These are phyloP conservation scores for Tragelaphus imberbis DNA, from an alignment of 2,113 vertebrate species.

Conservation along the genomic window DNA sequence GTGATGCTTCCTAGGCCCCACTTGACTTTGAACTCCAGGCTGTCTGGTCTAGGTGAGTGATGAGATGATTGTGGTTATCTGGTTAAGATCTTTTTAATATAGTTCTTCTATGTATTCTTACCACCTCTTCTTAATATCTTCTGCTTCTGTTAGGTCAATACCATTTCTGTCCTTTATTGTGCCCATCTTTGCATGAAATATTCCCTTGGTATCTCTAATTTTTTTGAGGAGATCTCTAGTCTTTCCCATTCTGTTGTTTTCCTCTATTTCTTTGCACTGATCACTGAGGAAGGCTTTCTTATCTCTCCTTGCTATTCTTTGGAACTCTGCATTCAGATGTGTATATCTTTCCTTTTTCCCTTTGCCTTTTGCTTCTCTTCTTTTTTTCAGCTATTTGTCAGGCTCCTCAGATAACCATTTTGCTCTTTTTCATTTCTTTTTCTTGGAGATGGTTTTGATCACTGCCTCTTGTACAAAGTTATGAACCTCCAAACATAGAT, in stretches of 20 bases:
- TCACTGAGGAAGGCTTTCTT: not conserved
- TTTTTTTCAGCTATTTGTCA: not conserved
- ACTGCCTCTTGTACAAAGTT: not conserved
- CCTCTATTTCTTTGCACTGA: not conserved
- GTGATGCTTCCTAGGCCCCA: not conserved
- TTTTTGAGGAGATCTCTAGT: not conserved
- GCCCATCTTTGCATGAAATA: not conserved
- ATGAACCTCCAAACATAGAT: not conserved
- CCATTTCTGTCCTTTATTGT: not conserved
- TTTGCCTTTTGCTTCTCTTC: not conserved
- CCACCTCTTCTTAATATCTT: not conserved
- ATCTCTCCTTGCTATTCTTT: no score
- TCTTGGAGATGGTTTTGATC: not conserved
- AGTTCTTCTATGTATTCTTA: not conserved
- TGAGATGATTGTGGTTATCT: not conserved
- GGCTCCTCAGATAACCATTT: not conserved
- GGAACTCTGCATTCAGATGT: no score
- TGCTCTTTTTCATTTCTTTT: not conserved
- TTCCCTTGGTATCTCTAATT: not conserved
- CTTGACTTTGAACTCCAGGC: not conserved
- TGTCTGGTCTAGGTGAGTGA: not conserved
- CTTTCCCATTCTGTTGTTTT: not conserved
- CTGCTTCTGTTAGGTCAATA: not conserved
- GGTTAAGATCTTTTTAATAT: not conserved
- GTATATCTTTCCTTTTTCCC: no score